These are phyloP conservation scores for Arizona elegans DNA, from an alignment of 2,113 vertebrate genomes.

Conservation along the genomic window DNA sequence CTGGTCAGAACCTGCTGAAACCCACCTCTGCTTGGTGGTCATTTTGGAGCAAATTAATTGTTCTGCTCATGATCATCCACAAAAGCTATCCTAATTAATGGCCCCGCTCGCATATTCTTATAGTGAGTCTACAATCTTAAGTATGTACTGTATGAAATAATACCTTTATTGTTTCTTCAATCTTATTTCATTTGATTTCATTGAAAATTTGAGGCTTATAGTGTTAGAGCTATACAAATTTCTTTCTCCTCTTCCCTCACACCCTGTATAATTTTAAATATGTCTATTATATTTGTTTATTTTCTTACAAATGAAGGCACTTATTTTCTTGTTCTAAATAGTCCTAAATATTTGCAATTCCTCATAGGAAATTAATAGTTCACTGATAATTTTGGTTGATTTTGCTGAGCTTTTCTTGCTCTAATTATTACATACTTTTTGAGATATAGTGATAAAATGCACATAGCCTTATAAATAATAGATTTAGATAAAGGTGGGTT, in stretches of 20 bases:
- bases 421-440: not conserved
- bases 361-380: not conserved
- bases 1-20: too few species aligned
- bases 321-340: not conserved
- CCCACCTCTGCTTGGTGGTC: too few species aligned
- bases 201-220: not conserved
- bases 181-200: not conserved
- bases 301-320: not conserved
- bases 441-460: not conserved
- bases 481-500: not conserved
- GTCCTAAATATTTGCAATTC: not conserved
- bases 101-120: too few species aligned
- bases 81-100: not conserved
- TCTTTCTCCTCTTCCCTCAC: not conserved
- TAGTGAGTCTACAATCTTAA: not conserved
- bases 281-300: not conserved
- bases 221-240: not conserved
- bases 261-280: not conserved
- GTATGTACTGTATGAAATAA: not conserved
- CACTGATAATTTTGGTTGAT: not conserved
- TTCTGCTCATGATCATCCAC: not conserved
- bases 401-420: not conserved
- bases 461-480: not conserved
- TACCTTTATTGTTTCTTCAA: not conserved
- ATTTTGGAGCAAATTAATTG: not conserved